Conservation (phyloP, 2,888 invertebrate genomes). For the Leucozona laternaria region DNA sequence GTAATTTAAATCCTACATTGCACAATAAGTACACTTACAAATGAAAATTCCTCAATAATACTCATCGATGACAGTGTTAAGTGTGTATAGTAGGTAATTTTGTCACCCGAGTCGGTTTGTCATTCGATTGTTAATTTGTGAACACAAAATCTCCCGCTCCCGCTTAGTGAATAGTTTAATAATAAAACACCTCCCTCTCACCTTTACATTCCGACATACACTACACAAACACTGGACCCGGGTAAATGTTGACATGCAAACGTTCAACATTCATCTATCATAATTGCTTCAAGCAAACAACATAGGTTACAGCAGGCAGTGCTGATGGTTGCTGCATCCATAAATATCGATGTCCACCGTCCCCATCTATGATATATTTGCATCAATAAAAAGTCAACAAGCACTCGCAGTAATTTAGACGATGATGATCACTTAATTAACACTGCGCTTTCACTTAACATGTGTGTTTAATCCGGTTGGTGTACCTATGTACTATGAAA, state of each 20-base stretch:
- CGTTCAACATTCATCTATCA: slow-evolving; percentile 42
- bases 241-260: slow-evolving; percentile 38
- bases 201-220: slow-evolving; percentile 1
- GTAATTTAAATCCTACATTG: not conserved
- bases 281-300: slow-evolving; percentile 39
- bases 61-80: slow-evolving; percentile 19
- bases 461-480: slow-evolving; percentile 34
- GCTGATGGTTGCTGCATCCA: not conserved
- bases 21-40: slow-evolving; percentile 15
- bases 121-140: slow-evolving; percentile 23
- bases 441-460: slow-evolving; percentile 44
- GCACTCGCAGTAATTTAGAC: slow-evolving; percentile 36
- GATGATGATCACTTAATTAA: slow-evolving; percentile 46
- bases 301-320: not conserved
- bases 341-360: not conserved
- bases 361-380: slow-evolving; percentile 27
- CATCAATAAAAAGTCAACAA: slow-evolving; percentile 55
- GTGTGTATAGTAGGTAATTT: not conserved
- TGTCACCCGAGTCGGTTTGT: slow-evolving; percentile 5
- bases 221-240: not conserved
- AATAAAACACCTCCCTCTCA: not conserved
- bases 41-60: slow-evolving; percentile 16
- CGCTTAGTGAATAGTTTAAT: slow-evolving; percentile 19
- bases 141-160: slow-evolving; percentile 7
- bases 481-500: not conserved